Conservation (phyloP, 2,113 vertebrate species). For the Cryptoleucopteryx plumbea region DNA sequence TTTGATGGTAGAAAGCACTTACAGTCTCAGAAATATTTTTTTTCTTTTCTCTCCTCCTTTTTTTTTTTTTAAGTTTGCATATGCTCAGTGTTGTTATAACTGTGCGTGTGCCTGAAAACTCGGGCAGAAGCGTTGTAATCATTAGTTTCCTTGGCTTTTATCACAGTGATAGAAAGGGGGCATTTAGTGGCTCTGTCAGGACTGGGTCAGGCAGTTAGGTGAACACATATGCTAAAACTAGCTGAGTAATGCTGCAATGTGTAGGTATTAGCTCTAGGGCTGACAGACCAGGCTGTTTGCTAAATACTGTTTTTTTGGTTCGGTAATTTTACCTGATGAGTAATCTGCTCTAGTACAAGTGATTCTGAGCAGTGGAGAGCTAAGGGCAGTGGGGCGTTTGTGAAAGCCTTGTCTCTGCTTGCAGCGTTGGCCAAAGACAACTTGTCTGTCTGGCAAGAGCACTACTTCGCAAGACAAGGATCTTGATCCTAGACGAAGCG, state of each 20-base stretch:
- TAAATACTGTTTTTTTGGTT: background rate
- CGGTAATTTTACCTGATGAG: fast-evolving
- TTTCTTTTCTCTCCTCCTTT: too few relatives aligned
- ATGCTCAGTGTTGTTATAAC: background rate
- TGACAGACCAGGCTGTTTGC: background rate
- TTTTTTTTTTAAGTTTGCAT: background rate
- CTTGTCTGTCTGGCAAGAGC: conserved; percentile 93
- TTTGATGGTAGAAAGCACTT: background rate
- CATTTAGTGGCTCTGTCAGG: background rate
- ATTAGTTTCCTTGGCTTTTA: background rate
- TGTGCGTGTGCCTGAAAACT: background rate
- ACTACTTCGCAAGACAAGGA: conserved; percentile 87
- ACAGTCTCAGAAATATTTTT: background rate
- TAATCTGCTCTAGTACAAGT: background rate
- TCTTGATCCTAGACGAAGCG: conserved; percentile 93
- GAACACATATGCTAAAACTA: fast-evolving
- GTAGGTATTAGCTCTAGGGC: background rate
- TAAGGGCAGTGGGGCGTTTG: fast-evolving
- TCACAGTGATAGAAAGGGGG: background rate
- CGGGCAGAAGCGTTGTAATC: background rate
- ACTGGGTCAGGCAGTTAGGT: background rate
- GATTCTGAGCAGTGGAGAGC: background rate
- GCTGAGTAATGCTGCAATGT: background rate
- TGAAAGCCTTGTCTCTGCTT: background rate
- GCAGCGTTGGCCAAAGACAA: conserved; percentile 91